Conservation (phyloP, 2,113 vertebrate species). For the Macrotus californicus region DNA sequence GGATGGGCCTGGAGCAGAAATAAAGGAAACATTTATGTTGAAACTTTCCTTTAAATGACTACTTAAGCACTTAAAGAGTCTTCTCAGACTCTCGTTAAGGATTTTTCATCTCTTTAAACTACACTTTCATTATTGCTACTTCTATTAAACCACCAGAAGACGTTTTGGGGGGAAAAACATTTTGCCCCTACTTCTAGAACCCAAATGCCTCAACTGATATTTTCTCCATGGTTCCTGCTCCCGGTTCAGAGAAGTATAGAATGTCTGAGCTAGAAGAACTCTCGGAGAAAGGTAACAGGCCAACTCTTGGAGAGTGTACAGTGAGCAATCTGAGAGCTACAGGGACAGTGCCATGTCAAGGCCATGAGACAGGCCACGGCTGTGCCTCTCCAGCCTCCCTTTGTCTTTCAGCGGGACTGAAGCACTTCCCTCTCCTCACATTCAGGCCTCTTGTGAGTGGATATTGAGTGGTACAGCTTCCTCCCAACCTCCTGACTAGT, state of each 20-base stretch:
- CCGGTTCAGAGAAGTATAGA: neutral
- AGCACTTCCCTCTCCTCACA: neutral
- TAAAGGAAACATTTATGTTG: neutral
- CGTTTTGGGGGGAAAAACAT: neutral
- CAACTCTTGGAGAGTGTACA: neutral
- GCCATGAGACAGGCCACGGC: neutral
- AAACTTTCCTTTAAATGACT: neutral
- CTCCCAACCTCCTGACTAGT: neutral
- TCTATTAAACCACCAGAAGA: neutral
- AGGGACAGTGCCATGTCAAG: neutral
- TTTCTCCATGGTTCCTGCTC: neutral
- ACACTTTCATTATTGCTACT: neutral
- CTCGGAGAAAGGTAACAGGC: neutral
- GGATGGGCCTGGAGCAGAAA: neutral
- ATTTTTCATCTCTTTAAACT: neutral
- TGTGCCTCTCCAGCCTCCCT: neutral
- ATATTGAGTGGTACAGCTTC: neutral
- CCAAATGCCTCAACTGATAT: neutral
- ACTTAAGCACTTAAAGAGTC: neutral
- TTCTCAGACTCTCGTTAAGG: neutral
- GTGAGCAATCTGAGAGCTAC: neutral
- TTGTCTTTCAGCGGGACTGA: neutral
- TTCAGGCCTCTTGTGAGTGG: neutral
- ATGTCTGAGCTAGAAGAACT: neutral
- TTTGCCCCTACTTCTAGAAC: neutral